Conservation (phyloP, 2,113 vertebrate species). For the Tiliqua scincoides region DNA sequence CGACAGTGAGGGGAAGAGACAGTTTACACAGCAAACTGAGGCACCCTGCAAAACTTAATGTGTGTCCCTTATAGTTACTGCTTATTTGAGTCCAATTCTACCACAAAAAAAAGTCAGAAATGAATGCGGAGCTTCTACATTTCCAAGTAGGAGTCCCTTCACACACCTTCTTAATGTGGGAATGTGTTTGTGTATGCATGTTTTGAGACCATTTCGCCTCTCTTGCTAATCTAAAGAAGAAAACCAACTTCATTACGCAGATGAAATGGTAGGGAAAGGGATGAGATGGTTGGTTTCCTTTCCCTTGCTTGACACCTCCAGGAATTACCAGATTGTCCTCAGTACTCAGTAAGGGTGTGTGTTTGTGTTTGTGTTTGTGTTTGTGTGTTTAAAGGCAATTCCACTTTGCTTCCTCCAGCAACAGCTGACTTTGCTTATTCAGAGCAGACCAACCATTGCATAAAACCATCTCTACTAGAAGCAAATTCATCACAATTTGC, state of each 20-base stretch:
- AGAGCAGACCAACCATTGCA: not conserved
- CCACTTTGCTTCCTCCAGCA: not conserved
- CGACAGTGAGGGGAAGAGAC: too few species aligned
- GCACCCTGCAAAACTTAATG: too few species aligned
- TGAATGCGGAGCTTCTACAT: not conserved
- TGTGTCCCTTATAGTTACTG: too few species aligned
- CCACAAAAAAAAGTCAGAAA: not conserved
- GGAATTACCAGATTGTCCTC: too few species aligned
- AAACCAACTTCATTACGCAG: not conserved
- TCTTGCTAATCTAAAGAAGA: not conserved
- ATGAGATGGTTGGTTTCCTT: not conserved
- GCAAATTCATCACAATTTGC: not conserved
- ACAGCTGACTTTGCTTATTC: not conserved
- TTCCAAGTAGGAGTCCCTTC: not conserved
- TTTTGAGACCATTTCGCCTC: too few species aligned
- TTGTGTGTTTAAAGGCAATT: not conserved
- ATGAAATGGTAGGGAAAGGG: not conserved
- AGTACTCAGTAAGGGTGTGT: too few species aligned
- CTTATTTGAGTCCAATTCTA: not conserved
- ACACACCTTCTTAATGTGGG: not conserved
- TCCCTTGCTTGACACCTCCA: not conserved
- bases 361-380: too few species aligned
- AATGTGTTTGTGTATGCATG: not conserved
- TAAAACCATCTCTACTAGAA: not conserved
- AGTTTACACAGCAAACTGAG: too few species aligned